Evolutionary conservation across 2,113 vertebrate species (phyloP), one percentile per base, ranked within the genome.

Genomic region (Piprites chloris): DNA sequence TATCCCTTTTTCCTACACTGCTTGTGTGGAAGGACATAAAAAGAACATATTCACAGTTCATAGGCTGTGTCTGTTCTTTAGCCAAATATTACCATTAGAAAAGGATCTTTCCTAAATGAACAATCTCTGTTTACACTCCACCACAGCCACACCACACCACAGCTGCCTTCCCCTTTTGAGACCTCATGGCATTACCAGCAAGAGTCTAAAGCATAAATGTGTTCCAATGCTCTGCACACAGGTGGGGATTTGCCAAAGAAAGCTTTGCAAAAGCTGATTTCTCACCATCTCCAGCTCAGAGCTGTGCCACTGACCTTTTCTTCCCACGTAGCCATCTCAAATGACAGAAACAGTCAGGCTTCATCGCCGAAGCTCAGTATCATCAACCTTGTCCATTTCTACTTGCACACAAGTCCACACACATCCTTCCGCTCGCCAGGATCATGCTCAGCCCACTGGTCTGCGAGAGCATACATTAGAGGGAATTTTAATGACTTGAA

Each of bases 401-500:
- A 26, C 85, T 92, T 62, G 89, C 24, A 8, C 74, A 75, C 44
- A 42, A 86, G 82, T 66, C 90, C 94, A 76, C n/a, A 78, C 35
- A 39, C 67, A 46, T 58, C 89, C 85, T 88, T 95, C 71, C 21
- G 13, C 92, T 95, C 16, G 8, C 71, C 19, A 53, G 90, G 75
- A 94, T 95, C 87, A 62, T 4, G 0, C 73, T 89, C 80, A 90
- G 78, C 78, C 68, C 67, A 63, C 82, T 58, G 83, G 68, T 81
- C 90, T 87, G 84, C 14, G 0, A 86, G 90, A 93, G 78, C 56
- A 95, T 80, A 90, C 81, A 90, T 86, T 95, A 96, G 76, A 80
- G 32, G 18, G 94, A 97, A 97, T 97, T 95, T 85, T 97, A 97
- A 97, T 88, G 76, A 95, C 94, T 75, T 97, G 97, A 95, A 97